Evolutionary conservation across 2,113 vertebrate genomes (phyloP).

Genomic region (Cryptotis parvus): DNA sequence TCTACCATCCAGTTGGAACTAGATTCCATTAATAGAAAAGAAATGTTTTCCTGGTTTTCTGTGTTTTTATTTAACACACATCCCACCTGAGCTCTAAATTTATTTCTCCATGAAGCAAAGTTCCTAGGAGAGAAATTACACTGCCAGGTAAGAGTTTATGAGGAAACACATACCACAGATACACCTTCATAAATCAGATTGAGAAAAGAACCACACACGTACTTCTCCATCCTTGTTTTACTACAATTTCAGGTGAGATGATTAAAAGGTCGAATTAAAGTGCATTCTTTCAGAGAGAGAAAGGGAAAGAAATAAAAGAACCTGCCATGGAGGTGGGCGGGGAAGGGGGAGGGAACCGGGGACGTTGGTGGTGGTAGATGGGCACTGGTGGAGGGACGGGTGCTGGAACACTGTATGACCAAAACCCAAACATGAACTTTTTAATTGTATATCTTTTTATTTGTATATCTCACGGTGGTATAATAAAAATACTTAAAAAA

Average conservation of each 20-base stretch:
- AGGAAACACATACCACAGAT: background rate
- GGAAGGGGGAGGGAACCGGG: too few relatives aligned
- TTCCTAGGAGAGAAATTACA: constrained; percentile 60
- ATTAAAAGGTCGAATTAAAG: background rate
- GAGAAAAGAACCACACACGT: background rate
- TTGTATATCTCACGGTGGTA: too few relatives aligned
- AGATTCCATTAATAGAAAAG: constrained; percentile 45
- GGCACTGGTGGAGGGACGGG: too few relatives aligned
- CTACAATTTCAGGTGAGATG: background rate
- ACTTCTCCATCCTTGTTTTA: background rate
- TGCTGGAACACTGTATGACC: too few relatives aligned
- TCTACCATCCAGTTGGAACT: background rate
- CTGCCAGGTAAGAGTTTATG: background rate
- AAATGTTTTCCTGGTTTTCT: constrained; percentile 53
- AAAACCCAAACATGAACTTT: too few relatives aligned
- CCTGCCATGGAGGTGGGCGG: too few relatives aligned
- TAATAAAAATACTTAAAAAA: too few relatives aligned
- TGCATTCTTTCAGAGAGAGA: too few relatives aligned
- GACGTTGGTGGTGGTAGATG: too few relatives aligned
- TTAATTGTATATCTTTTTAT: too few relatives aligned
- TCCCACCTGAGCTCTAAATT: constrained; percentile 72
- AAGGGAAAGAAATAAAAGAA: too few relatives aligned
- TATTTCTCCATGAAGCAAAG: constrained; percentile 49
- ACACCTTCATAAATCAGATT: background rate
- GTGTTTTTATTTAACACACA: constrained; percentile 60